Evolutionary conservation across 1,140 invertebrate species (phyloP), one percentile per base, ranked within the genome.

Genomic region (Drosophila aff.): DNA sequence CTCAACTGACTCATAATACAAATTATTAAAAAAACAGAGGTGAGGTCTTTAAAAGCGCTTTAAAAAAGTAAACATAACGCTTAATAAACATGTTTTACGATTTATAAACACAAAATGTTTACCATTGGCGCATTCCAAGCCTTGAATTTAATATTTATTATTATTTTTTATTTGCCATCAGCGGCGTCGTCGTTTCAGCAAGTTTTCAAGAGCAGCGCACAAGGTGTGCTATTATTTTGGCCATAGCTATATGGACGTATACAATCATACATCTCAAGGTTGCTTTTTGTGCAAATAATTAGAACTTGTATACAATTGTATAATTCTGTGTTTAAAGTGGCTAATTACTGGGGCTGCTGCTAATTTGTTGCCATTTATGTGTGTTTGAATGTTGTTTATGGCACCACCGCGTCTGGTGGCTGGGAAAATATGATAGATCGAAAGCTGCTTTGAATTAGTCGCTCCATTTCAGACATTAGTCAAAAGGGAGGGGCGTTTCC

Each of bases 201-300:
- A n/a, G 41, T 60, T 63, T 66, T 66, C 58, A 68, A 67, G 63
- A 66, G n/a, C 67, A 46, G 16, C 67, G 26, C 13, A 44, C 43
- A 31, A 28, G 10, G 33, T 16, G 36, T 21, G 18, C 49, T 71
- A 71, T 55, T 71, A 68, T 47, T 43, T 53, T 71, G 67, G 18
- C 67, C 67, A 41, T 64, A 68, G 49, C 67, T 71, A n/a, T n/a
- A n/a, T n/a, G n/a, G n/a, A n/a, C n/a, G n/a, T n/a, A n/a, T n/a
- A n/a, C n/a, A n/a, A 64, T 75, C 59, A 57, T 75, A 59, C 65
- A 65, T 59, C 69, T 57, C 84, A 89, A 90, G 84, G 84, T 81
- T 83, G 58, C 49, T 76, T 46, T 61, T 75, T 74, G 63, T 63
- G 85, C 77, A 72, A 89, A 75, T 90, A 89, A 89, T 89, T 89